Base-by-base conservation (phyloP, 2,888 invertebrate genomes). In the Drosophila monieri region DNA sequence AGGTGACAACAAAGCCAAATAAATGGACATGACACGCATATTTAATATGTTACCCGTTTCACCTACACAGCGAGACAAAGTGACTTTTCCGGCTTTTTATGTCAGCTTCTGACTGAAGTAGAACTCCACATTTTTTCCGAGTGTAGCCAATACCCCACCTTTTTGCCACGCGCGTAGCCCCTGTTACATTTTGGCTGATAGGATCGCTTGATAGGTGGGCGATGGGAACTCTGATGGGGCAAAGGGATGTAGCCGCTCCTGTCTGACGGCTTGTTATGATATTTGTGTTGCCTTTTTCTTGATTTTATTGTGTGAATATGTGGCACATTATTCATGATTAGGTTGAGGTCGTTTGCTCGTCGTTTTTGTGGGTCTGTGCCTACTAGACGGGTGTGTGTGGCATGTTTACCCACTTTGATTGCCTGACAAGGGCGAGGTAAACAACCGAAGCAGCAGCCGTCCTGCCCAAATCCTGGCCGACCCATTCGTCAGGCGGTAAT, bases 21-120 rank as follows among this genome's bases (percentile, higher is more conserved):
- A 88, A 77, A 80, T 74, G 80, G 67, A 88, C 81, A 86, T 80
- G 88, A 83, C 84, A 77, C 78, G 88, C 88, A 83, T 88, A 88
- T 80, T 80, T 74, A 83, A 83, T 83, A 75, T 37, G 62, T 48
- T 12, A 27, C 62, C 18, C 59, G 27, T 35, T 25, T 41, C 44
- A 12, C 18, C 0, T 18, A 21, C 43, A 53, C 32, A 12, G 41
- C 9, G 10, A 5, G 4, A 23, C 3, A 14, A 46, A 32, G 1
- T 0, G 4, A 5, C 4, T 5, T 44, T 12, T 12, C 25, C 30
- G 2, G 27, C 3, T 9, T 27, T 2, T 9, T 0, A 27, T 27
- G 8, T 27, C 27, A 27, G 27, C 8, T 9, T 9, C 9, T 8
- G 8, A 0, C 8, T 8, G 3, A 27, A 9, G 9, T 3, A 9